A percentile compares a stretch with the other conserved stretches of the same genome.
These are phyloP conservation scores for Laterallus jamaicensis DNA, from an alignment of 2,113 vertebrate species.

Conservation along the genomic window DNA sequence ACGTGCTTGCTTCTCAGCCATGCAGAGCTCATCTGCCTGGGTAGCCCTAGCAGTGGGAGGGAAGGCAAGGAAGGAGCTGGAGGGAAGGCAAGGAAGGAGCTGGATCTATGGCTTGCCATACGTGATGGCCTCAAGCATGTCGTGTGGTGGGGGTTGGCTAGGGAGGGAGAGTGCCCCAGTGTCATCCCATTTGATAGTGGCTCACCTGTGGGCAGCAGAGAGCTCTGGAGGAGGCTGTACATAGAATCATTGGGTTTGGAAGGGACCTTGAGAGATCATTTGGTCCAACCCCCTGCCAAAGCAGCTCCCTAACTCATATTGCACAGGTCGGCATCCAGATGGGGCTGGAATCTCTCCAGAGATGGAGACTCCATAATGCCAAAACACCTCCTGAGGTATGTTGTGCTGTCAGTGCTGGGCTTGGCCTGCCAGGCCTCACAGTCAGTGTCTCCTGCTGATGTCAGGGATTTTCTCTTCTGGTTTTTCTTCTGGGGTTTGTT, in stretches of 20 bases:
- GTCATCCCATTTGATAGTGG: not conserved
- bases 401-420: not conserved
- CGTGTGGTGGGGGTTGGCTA: accelerated
- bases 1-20: accelerated
- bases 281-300: too few relatives aligned
- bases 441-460: not conserved
- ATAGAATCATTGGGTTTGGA: too few relatives aligned
- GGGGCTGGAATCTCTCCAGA: too few relatives aligned
- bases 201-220: accelerated
- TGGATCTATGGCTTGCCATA: accelerated
- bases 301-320: too few relatives aligned
- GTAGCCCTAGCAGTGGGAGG: accelerated
- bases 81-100: too few relatives aligned
- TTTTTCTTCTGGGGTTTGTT: too few relatives aligned
- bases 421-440: not conserved
- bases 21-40: not conserved
- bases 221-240: not conserved
- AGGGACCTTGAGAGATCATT: too few relatives aligned
- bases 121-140: accelerated
- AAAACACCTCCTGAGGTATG: not conserved
- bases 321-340: too few relatives aligned
- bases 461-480: not conserved
- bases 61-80: accelerated
- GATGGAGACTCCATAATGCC: too few relatives aligned
- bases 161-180: accelerated